phyloP scores from a whole-genome alignment of 2,113 vertebrate genomes.

The Peromyscus californicus region DNA sequence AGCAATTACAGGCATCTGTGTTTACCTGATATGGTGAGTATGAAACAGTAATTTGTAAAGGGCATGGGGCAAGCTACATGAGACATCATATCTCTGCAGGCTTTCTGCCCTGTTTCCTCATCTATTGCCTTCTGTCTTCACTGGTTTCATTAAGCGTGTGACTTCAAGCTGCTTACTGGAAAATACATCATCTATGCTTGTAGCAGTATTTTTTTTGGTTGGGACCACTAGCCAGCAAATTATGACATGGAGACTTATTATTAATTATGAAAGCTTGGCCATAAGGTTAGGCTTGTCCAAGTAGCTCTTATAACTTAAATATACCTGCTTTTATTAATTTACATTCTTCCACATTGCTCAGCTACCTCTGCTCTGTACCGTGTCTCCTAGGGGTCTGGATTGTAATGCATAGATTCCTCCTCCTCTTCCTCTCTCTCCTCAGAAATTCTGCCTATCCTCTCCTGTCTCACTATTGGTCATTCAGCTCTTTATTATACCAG shows the following conservation, averaged over 20 bases:
- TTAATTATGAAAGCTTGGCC: not conserved
- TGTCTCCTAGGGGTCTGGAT: not conserved
- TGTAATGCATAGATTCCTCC: not conserved
- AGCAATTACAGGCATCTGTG: not conserved
- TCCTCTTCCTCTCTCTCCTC: not conserved
- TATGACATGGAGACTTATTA: not conserved
- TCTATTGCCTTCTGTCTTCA: not conserved
- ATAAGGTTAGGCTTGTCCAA: not conserved
- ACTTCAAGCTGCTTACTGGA: not conserved
- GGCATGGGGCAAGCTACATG: not conserved
- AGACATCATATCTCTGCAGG: not conserved
- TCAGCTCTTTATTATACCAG: not conserved
- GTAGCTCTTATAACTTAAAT: not conserved
- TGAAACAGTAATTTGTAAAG: constrained; percentile 3
- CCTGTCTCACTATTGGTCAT: not conserved
- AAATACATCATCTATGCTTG: not conserved
- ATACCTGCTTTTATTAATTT: not conserved
- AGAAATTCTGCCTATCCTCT: not conserved
- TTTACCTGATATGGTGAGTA: not conserved
- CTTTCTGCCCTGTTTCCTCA: not conserved
- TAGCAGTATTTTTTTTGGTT: not conserved
- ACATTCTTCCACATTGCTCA: not conserved
- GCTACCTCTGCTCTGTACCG: not conserved
- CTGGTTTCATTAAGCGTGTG: constrained; percentile 25
- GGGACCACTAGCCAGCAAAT: not conserved